Evolutionary conservation across 37 sponge, comb jelly and placozoan genomes (phyloP).

Genomic region (Haliclona indistincta): DNA sequence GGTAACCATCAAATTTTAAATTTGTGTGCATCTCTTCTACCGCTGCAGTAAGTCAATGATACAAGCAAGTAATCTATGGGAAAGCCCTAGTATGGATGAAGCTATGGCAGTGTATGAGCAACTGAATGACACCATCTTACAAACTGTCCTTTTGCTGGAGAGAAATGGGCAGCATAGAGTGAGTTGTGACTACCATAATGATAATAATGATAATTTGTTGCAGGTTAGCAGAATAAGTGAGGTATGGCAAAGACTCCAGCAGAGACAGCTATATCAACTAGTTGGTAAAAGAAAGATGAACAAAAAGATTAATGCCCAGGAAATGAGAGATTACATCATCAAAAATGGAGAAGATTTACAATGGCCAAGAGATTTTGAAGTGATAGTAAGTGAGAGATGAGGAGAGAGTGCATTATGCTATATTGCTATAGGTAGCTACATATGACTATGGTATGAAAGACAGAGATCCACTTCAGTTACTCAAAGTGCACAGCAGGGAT

Average conservation of each 20-base stretch:
- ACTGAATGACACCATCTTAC: background rate
- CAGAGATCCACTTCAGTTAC: constrained; percentile 75
- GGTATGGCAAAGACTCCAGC: background rate
- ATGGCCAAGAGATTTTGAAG: constrained; percentile 33
- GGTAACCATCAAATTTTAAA: background rate
- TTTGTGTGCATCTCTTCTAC: background rate
- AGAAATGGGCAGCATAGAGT: background rate
- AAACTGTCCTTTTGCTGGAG: background rate
- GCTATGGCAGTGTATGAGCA: background rate
- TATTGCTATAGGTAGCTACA: constrained; percentile 51
- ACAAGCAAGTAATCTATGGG: background rate
- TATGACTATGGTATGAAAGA: constrained; percentile 85
- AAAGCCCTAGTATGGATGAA: background rate
- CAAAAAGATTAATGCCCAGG: background rate
- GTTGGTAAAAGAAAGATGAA: constrained; percentile 24
- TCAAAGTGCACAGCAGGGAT: constrained; percentile 76
- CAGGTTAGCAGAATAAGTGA: too few species aligned
- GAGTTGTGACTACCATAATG: too few species aligned
- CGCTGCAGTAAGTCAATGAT: background rate
- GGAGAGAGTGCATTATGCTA: background rate
- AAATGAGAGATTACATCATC: constrained; percentile 14
- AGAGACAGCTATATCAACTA: background rate
- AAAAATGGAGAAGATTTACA: too few species aligned
- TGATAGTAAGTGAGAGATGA: constrained; percentile 29
- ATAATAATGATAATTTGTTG: too few species aligned